Evolutionary conservation across 1,140 invertebrate genomes (phyloP).

Genomic region (Metaphire vulgaris): DNA sequence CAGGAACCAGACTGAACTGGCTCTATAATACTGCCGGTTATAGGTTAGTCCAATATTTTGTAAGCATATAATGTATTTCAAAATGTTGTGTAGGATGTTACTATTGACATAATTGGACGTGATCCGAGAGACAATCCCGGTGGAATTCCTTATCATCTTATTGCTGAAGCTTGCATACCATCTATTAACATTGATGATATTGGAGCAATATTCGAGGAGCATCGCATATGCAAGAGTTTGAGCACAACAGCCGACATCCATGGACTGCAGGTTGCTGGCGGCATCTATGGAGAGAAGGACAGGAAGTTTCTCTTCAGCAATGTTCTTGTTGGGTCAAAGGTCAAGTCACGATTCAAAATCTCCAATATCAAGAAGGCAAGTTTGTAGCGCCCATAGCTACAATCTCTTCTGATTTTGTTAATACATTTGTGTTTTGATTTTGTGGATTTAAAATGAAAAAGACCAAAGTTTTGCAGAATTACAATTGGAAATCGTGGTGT

Average conservation of each 20-base stretch:
- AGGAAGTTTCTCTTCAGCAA: conserved; percentile 52
- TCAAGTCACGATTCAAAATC: conserved; percentile 52
- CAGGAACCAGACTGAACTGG: too few relatives aligned
- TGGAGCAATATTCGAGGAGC: conserved; percentile 52
- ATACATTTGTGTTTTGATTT: background rate
- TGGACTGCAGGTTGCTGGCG: conserved; percentile 31
- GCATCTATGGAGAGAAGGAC: conserved; percentile 51
- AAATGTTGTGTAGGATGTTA: background rate
- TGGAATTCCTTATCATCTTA: conserved; percentile 48
- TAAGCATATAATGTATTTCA: too few relatives aligned
- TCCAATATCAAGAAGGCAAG: conserved; percentile 47
- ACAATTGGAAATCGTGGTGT: too few relatives aligned
- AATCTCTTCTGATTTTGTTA: background rate
- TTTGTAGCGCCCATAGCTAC: too few relatives aligned
- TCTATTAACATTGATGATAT: conserved; percentile 46
- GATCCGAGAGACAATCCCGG: conserved; percentile 43
- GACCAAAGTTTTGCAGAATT: too few relatives aligned
- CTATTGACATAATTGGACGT: conserved; percentile 37
- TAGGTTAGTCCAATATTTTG: too few relatives aligned
- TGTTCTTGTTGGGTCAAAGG: conserved; percentile 50
- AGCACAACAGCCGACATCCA: background rate
- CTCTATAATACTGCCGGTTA: too few relatives aligned
- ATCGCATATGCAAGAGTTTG: conserved; percentile 43
- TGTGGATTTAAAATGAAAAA: too few relatives aligned
- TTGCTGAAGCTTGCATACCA: conserved; percentile 50